Evolutionary conservation across 1,140 invertebrate genomes (phyloP).

Genomic region (Ganaspis sp.): DNA sequence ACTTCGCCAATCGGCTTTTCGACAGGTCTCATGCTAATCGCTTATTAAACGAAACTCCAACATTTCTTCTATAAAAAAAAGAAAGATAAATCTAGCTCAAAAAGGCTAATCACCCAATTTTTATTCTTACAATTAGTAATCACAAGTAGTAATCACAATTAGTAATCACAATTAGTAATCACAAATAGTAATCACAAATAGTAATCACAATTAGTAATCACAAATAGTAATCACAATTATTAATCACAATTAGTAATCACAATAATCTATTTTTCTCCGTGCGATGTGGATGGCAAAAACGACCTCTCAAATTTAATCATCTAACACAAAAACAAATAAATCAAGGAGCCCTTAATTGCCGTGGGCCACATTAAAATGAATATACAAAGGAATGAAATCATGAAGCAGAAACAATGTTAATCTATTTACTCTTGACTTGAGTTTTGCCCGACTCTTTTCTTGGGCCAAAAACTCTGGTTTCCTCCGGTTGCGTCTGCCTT

Average conservation of each 20-base stretch:
- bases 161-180: no score
- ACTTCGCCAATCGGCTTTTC: conserved; percentile 2
- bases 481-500: conserved; percentile 64
- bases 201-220: no score
- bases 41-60: conserved; percentile 25
- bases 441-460: conserved; percentile 39
- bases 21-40: conserved; percentile 19
- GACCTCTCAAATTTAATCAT: not conserved
- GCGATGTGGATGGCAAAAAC: not conserved
- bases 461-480: conserved; percentile 67
- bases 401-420: conserved; percentile 65
- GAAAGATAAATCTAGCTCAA: no score
- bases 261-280: no score
- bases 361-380: conserved; percentile 52
- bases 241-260: no score
- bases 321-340: not conserved
- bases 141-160: no score
- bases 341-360: not conserved
- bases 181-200: no score
- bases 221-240: no score
- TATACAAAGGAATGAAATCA: conserved; percentile 57
- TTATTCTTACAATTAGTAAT: no score
- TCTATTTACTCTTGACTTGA: conserved; percentile 63
- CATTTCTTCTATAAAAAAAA: not conserved
- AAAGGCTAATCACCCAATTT: no score